Evolutionary conservation across 2,888 invertebrate genomes (phyloP).

Genomic region (Cephus sareptanus): DNA sequence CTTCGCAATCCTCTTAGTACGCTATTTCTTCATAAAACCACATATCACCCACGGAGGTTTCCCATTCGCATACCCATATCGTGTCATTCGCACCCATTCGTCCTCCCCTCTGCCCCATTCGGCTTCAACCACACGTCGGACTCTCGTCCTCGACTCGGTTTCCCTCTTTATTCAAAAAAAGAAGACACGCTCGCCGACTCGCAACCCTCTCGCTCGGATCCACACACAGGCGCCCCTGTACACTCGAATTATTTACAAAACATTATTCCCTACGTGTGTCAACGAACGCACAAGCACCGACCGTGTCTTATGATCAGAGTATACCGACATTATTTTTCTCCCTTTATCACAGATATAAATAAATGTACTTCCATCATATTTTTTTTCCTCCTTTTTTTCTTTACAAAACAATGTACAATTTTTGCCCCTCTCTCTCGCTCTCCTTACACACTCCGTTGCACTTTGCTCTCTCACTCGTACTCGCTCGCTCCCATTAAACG

Average conservation of each 20-base stretch:
- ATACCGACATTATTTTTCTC: constrained; percentile 29
- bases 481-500: background rate
- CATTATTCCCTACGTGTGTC: constrained; percentile 36
- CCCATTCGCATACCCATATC: background rate
- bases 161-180: background rate
- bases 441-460: constrained; percentile 15
- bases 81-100: background rate
- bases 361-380: constrained; percentile 40
- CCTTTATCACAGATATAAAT: constrained; percentile 65
- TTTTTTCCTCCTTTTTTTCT: constrained; percentile 33
- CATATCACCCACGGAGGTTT: background rate
- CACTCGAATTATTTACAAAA: constrained; percentile 3
- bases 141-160: background rate
- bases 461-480: background rate
- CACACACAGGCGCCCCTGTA: background rate
- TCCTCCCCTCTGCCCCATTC: background rate
- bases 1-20: constrained; percentile 12
- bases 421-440: constrained; percentile 12
- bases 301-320: constrained; percentile 24
- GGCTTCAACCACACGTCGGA: background rate
- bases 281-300: constrained; percentile 52
- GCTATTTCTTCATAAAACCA: background rate
- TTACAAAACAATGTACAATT: constrained; percentile 57
- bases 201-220: no score
- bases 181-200: background rate